Base-by-base conservation (phyloP, 2,113 vertebrate genomes). In the Dolichallabes microphthalmus region DNA sequence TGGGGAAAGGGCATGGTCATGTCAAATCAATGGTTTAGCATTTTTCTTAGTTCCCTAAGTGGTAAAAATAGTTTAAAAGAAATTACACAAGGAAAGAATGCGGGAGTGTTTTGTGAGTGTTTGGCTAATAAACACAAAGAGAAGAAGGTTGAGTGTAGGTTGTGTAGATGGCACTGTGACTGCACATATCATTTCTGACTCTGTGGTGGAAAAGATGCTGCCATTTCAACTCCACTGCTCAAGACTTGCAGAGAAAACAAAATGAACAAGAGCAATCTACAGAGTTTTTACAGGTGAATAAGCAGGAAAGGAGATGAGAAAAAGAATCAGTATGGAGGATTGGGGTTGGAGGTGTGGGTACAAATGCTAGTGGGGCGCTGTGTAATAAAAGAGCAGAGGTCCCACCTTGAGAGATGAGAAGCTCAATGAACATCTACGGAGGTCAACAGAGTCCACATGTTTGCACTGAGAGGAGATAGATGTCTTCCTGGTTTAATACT, bases 331-430 rank as follows among this genome's bases (percentile, higher is more conserved):
- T 50, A 35, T 75, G 30, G 80, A 82, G 87, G 84, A 90, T 64
- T 88, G 86, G 88, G 88, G 82, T 88, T 45, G 75, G 86, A 74
- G 89, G 86, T 69, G 76, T 87, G 68, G 63, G n/a, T 64, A 32
- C 45, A 32, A 35, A 39, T 52, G 76, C 77, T 86, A 64, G 77
- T 75, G 32, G 75, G 89, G 90, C 85, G 89, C 89, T 92, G 91
- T 92, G 91, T 93, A 94, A 94, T 94, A 95, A 93, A 82, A 88
- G 92, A 92, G 91, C 85, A 85, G 88, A 92, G 92, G 92, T 93
- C 91, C 88, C 80, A 87, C 82, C 91, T 83, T 86, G 86, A 92
- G 92, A 93, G 92, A 92, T 92, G 92, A 93, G 91, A 90, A 92
- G 88, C 92, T 86, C 89, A 88, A 87, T 83, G 87, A 92, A 91